A percentile compares a stretch with the other conserved stretches of the same genome.
phyloP scores from a whole-genome alignment of 1,140 invertebrate species.

The Musca vetustissima region DNA sequence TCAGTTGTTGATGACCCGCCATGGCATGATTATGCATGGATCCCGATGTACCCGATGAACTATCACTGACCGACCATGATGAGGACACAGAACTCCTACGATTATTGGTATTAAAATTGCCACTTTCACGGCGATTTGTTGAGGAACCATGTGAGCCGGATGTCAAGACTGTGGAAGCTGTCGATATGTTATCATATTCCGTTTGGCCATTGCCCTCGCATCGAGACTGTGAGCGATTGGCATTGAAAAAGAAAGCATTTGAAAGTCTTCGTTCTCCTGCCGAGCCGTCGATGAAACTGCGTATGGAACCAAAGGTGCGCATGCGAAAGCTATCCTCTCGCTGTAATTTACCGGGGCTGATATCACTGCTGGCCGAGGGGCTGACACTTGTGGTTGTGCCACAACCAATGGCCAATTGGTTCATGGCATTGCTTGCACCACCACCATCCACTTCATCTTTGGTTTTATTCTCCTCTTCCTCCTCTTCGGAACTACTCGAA shows the following conservation, averaged over 20 bases:
- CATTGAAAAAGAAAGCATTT: conserved; percentile 50
- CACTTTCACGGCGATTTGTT: conserved; percentile 41
- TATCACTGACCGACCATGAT: conserved; percentile 52
- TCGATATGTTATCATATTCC: conserved; percentile 44
- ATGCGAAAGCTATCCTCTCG: conserved; percentile 50
- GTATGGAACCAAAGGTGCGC: conserved; percentile 49
- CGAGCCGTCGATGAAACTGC: conserved; percentile 48
- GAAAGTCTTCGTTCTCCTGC: conserved; percentile 48
- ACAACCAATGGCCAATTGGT: background rate
- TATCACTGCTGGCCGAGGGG: background rate
- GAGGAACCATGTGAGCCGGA: conserved; percentile 8
- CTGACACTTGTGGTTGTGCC: background rate
- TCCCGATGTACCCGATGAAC: conserved; percentile 48
- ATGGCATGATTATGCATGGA: conserved; percentile 24
- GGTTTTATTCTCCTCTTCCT: conserved; percentile 50
- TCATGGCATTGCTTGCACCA: conserved; percentile 29
- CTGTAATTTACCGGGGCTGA: conserved; percentile 31
- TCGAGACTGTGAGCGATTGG: conserved; percentile 35
- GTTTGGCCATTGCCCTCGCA: conserved; percentile 27
- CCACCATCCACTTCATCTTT: conserved; percentile 38
- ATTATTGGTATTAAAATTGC: conserved; percentile 32
- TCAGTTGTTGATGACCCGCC: conserved; percentile 16
- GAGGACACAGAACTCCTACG: conserved; percentile 51
- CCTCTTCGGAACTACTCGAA: conserved; percentile 55
- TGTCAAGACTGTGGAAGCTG: conserved; percentile 36